phyloP scores from a whole-genome alignment of 37 sponge, comb jelly and placozoan genomes.

The Aphrocallistes beatrix region DNA sequence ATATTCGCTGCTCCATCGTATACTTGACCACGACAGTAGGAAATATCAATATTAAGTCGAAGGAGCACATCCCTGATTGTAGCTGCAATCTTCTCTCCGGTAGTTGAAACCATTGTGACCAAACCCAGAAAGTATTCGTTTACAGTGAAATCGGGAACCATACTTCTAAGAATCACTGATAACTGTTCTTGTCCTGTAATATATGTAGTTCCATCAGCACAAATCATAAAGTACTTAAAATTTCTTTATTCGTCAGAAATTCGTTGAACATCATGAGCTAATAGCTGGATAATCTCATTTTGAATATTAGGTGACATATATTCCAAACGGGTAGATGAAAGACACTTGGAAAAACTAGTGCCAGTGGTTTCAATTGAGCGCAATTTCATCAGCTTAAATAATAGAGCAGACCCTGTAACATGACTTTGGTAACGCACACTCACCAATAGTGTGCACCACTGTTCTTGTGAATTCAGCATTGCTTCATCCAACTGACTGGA shows the following conservation, averaged over 20 bases:
- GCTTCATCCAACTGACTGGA: not conserved
- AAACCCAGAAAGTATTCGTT: conserved; percentile 14
- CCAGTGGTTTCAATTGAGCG: not conserved
- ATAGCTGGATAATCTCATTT: conserved; percentile 14
- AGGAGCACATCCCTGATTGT: not conserved
- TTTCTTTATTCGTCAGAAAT: not conserved
- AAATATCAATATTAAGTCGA: not conserved
- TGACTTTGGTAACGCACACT: not conserved
- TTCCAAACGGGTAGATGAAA: conserved; percentile 8
- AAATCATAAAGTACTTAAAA: not conserved
- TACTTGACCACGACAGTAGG: conserved; percentile 8
- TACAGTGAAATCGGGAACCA: not conserved
- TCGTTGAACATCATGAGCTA: conserved; percentile 10
- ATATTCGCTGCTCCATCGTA: not conserved
- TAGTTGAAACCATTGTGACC: not conserved
- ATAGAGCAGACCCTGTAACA: not conserved
- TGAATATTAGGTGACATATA: conserved; percentile 16
- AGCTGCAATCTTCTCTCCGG: conserved; percentile 1
- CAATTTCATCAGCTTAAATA: conserved; percentile 11
- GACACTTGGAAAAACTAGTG: not conserved
- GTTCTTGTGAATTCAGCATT: conserved; percentile 17
- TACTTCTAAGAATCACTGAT: conserved; percentile 8
- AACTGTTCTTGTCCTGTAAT: conserved; percentile 17
- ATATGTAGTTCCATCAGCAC: not conserved
- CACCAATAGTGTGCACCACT: not conserved